Conservation (phyloP, 2,888 invertebrate species). For the Tethea ocularis region DNA sequence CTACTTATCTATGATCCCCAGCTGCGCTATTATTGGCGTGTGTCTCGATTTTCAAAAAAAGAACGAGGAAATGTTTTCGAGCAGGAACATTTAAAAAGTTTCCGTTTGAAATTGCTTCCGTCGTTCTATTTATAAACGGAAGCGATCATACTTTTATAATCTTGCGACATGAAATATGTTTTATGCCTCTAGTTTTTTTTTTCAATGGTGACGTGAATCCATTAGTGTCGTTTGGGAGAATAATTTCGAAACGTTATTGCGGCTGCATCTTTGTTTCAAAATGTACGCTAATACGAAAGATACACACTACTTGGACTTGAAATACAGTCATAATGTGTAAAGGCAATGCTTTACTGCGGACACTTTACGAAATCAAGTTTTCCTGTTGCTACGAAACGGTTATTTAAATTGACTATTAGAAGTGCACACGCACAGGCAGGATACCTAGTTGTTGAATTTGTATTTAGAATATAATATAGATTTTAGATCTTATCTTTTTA, state of each 20-base stretch:
- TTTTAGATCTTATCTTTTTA: too few species aligned
- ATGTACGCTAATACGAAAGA: conserved; percentile 29
- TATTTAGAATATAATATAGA: too few species aligned
- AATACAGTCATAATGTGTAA: conserved; percentile 19
- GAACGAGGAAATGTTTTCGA: conserved; percentile 36
- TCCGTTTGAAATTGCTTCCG: conserved; percentile 46
- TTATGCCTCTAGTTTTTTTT: conserved; percentile 21
- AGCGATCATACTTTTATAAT: conserved; percentile 36
- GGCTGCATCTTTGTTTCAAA: conserved; percentile 44
- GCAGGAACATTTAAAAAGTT: conserved; percentile 53
- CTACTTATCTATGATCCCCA: conserved; percentile 43
- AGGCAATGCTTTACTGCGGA: neutral
- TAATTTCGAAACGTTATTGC: conserved; percentile 37
- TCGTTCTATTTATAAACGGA: conserved; percentile 34
- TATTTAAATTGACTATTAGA: neutral
- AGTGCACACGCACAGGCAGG: too few species aligned
- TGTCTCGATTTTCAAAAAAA: conserved; percentile 53
- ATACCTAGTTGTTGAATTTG: too few species aligned
- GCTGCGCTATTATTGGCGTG: conserved; percentile 65
- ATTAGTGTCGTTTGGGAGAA: conserved; percentile 30
- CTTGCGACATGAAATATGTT: conserved; percentile 30
- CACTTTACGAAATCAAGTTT: conserved; percentile 11
- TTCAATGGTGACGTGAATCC: conserved; percentile 2
- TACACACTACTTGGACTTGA: conserved; percentile 28
- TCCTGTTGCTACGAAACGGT: conserved; percentile 4